phyloP scores from a whole-genome alignment of 2,888 invertebrate genomes.

The Dolomedes plantarius region DNA sequence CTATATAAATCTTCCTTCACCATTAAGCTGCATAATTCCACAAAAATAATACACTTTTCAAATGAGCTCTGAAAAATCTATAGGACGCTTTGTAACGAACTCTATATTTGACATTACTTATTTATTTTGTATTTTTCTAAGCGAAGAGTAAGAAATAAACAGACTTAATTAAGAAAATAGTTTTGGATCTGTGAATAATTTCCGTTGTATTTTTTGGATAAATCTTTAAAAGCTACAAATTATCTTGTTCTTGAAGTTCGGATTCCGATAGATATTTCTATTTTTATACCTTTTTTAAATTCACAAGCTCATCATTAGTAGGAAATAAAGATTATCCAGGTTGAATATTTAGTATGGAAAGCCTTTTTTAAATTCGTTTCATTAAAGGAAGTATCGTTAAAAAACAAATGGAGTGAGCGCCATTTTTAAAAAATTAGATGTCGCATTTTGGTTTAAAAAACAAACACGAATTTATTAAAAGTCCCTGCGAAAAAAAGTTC shows the following conservation, averaged over 20 bases:
- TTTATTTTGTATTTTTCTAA: no score
- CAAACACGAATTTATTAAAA: slow-evolving; percentile 48
- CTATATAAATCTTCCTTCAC: no score
- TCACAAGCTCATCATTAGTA: slow-evolving; percentile 33
- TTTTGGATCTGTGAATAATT: slow-evolving; percentile 25
- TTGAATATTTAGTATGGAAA: slow-evolving; percentile 3
- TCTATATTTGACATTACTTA: no score
- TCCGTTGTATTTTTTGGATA: neutral
- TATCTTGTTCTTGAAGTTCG: neutral
- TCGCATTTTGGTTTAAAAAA: slow-evolving; percentile 28
- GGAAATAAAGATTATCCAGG: slow-evolving; percentile 32
- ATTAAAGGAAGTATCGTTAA: slow-evolving; percentile 29
- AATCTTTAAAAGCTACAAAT: slow-evolving; percentile 20
- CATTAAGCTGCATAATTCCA: no score
- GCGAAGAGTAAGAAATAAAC: no score
- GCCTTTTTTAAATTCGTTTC: slow-evolving; percentile 46
- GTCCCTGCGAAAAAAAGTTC: slow-evolving; percentile 19
- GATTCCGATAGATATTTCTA: no score
- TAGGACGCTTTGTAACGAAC: no score
- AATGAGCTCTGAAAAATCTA: no score
- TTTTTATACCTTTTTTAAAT: no score
- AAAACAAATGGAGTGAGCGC: neutral
- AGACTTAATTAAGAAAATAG: no score
- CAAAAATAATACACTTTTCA: no score
- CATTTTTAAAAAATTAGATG: neutral